Base-by-base conservation (phyloP, 2,797 vertebrate genomes). In the Molothrus ater region DNA sequence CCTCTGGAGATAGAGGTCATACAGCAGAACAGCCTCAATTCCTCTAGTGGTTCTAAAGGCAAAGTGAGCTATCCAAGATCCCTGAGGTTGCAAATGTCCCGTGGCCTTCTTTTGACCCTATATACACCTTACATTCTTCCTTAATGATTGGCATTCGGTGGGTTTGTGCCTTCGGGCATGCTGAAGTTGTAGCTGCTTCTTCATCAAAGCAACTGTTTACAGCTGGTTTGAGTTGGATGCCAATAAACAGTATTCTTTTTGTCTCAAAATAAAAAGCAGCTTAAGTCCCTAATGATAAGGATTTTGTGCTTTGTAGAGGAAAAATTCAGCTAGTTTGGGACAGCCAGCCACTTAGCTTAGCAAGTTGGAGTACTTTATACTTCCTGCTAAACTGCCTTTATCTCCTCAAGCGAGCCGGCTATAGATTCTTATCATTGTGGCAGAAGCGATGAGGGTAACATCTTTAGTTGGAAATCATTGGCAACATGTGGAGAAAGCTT, bases 121-220 rank as follows among this genome's bases (percentile, higher is more conserved):
- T 81, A 93, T 97, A 95, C 97, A 96, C 98, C 94, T 98, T 97
- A 95, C 97, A 98, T 98, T 98, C 98, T 98, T 98, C 98, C 98
- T 97, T 97, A 97, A 96, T 98, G 98, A 99, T 97, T 98, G 98
- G 98, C 98, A 92, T 86, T 96, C 75, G 91, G 96, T 92, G 96
- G 93, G 94, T 97, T 86, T 91, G 93, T 90, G 97, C 97, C 98
- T 93, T 95, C 95, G 83, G 98, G 98, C 98, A 96, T 95, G 79
- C 93, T 97, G 96, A 54, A 97, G 97, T 97, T 97, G 95, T 93
- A 93, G 95, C 95, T 66, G 84, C 90, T 97, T 97, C 98, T 96
- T 98, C 98, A 99, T 99, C 98, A 99, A 99, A 99, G 98, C 98
- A 98, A 98, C 98, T 98, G 98, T 98, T 99, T 99, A 98, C 99